Evolutionary conservation across 35 echinoderm and acorn worm species (phyloP).

Genomic region (Chiridota heheva): DNA sequence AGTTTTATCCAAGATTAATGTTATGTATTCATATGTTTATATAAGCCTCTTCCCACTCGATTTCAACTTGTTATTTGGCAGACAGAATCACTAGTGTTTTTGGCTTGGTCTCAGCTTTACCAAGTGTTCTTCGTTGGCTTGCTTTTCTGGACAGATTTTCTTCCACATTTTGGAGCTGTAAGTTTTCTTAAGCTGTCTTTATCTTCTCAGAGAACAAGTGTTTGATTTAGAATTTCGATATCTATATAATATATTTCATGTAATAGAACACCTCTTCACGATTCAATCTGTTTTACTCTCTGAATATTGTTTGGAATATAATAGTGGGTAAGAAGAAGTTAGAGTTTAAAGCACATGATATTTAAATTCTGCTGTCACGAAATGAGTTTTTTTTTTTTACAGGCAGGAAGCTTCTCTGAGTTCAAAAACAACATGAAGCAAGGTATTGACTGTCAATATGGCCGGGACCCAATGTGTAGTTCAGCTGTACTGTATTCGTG

Average conservation of each 20-base stretch:
- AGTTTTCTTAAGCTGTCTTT: conserved; percentile 8
- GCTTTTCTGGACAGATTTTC: conserved; percentile 96
- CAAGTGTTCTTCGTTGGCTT: conserved; percentile 52
- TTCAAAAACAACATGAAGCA: conserved; percentile 68
- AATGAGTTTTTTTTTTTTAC: conserved; percentile 17
- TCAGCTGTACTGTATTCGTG: conserved; percentile 53
- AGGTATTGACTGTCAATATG: conserved; percentile 80
- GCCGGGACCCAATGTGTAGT: conserved; percentile 42
- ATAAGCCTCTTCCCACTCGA: too few relatives aligned
- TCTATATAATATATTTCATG: too few relatives aligned
- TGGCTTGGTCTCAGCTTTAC: conserved; percentile 79
- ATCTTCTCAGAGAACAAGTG: too few relatives aligned
- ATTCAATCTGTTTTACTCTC: too few relatives aligned
- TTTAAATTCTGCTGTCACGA: background rate
- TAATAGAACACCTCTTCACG: too few relatives aligned
- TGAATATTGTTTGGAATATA: too few relatives aligned
- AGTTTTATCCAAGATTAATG: too few relatives aligned
- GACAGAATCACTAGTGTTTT: conserved; percentile 85
- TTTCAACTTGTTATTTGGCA: too few relatives aligned
- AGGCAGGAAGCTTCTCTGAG: conserved; percentile 50
- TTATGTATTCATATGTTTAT: too few relatives aligned
- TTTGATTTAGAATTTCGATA: too few relatives aligned
- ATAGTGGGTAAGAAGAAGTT: too few relatives aligned
- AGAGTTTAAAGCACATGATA: background rate
- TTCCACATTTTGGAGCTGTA: conserved; percentile 84